Evolutionary conservation across 2,113 vertebrate species (phyloP).

Genomic region (Benitochromis conjunctus): DNA sequence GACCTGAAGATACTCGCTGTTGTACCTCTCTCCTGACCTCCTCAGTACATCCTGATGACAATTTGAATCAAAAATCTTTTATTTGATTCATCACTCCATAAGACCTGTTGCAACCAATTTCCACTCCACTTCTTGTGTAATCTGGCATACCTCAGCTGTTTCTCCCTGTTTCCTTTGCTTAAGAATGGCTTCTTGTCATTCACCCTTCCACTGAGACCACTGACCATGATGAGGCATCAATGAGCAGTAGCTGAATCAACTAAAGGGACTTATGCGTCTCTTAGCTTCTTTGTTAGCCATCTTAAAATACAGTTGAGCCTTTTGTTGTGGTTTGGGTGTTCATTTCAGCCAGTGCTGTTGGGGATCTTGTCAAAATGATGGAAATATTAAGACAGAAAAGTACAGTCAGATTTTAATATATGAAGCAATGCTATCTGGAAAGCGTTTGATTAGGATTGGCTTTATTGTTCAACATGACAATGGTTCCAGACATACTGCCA

Average conservation of each 20-base stretch:
- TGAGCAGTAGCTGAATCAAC: neutral
- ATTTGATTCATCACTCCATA: neutral
- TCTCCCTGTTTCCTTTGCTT: neutral
- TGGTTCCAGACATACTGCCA: neutral
- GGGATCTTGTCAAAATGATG: neutral
- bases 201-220: neutral
- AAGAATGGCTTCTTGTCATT: neutral
- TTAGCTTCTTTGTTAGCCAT: neutral
- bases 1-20: too few species aligned
- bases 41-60: neutral
- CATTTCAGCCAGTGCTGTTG: neutral
- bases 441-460: neutral
- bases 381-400: neutral
- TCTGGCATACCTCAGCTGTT: neutral
- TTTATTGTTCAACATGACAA: neutral
- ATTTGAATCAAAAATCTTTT: neutral
- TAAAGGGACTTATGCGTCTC: neutral
- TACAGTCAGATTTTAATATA: neutral
- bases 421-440: neutral
- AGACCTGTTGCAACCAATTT: neutral
- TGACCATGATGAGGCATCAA: neutral
- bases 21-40: neutral
- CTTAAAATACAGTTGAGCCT: neutral
- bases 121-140: neutral
- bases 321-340: neutral